Evolutionary conservation across 2,113 vertebrate species (phyloP).

Genomic region (Cryptomyrus ogoouensis): DNA sequence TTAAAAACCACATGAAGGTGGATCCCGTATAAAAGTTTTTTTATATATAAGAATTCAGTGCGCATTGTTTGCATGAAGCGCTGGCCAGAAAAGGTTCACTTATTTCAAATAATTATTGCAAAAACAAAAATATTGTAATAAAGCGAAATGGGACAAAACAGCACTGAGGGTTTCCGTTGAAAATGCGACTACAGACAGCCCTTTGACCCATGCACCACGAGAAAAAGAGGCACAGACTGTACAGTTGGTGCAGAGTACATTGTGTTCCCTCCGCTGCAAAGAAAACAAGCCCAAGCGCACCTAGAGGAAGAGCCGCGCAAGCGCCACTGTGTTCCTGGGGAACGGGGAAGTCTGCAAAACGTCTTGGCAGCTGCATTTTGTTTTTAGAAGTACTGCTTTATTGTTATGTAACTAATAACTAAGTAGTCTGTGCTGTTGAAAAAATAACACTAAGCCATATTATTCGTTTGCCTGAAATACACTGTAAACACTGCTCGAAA

Average conservation of each 20-base stretch:
- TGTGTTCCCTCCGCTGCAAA: background rate
- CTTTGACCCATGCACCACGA: background rate
- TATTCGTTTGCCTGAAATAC: background rate
- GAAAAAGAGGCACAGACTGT: background rate
- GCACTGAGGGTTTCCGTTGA: background rate
- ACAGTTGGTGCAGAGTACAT: background rate
- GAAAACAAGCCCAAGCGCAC: background rate
- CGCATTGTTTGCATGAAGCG: background rate
- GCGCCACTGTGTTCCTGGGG: background rate
- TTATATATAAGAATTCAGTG: background rate
- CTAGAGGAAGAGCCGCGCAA: background rate
- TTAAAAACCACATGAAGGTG: background rate
- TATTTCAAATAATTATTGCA: background rate
- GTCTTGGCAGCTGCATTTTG: background rate
- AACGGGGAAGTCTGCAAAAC: background rate
- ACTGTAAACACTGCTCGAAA: constrained; percentile 28
- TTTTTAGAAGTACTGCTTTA: background rate
- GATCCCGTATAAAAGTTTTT: background rate
- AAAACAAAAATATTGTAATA: background rate
- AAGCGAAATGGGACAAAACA: background rate
- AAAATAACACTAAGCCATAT: background rate
- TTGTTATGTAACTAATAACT: background rate
- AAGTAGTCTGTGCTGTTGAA: background rate
- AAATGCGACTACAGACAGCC: background rate
- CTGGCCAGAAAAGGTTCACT: background rate